Evolutionary conservation across 2,888 invertebrate genomes (phyloP), one percentile per base, ranked within the genome.

Genomic region (Oxycera nigricornis): DNA sequence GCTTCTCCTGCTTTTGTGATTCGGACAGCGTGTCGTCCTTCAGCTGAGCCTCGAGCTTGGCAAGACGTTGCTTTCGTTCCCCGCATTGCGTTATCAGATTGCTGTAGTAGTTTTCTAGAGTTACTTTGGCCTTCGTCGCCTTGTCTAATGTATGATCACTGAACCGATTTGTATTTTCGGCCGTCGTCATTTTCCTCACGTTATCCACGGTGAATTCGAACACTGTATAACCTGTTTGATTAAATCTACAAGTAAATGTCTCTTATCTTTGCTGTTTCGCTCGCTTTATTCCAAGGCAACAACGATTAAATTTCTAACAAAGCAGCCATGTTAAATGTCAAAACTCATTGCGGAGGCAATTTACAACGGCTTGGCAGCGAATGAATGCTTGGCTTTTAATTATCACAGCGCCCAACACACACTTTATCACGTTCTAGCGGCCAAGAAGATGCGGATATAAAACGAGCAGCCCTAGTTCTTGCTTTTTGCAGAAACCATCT

Each of bases 51-150:
- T 99, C 99, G 81, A 99, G 88, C 86, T 96, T 94, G 77, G 96
- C 94, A 83, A 94, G 88, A 84, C 94, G 93, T 86, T 96, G 96
- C 87, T 98, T 97, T 82, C 98, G 90, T 88, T 99, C 98, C 82
- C 96, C 93, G 87, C 98, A 96, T 87, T 98, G 98, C 81, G 95
- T 92, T 84, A 98, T 94, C 83, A 98, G 91, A 88, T 99, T 99
- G 86, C 95, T 96, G 87, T 99, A 99, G 88, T 98, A 99, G 87
- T 98, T 98, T 88, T 99, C 99, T 84, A 99, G 88, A 76, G 98
- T 97, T 84, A 99, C 94, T 89, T 99, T 98, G 81, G 98, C 98
- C 87, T 98, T 97, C 84, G 97, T 97, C 81, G 97, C 98, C 88
- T 98, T 98, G 89, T 98, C 98, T 87, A 95, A 90, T 83, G 98